Conservation (phyloP, 2,797 vertebrate genomes). For the Premnoplex brunnescens region DNA sequence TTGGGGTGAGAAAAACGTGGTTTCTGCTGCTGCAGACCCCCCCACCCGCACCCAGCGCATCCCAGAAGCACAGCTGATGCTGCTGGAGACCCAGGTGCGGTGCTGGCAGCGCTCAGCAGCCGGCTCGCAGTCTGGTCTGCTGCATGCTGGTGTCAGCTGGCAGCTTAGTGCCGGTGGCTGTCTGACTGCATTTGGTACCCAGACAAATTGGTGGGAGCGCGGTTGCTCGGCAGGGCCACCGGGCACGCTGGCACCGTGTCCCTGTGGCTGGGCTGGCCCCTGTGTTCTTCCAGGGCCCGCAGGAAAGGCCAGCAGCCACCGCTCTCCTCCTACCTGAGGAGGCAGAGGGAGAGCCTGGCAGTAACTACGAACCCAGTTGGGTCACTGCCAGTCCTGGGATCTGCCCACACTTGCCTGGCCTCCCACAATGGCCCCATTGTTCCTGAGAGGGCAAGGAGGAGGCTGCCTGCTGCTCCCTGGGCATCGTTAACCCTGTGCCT, state of each 20-base stretch:
- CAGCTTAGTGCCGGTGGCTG: not conserved
- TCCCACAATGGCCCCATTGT: constrained; percentile 77
- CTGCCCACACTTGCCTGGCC: constrained; percentile 65
- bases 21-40: not conserved
- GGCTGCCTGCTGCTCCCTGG: constrained; percentile 56
- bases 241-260: not conserved
- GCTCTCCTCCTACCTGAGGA: constrained; percentile 55
- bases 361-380: not conserved
- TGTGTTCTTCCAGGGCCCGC: not conserved
- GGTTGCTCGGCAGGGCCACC: not conserved
- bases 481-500: constrained; percentile 68
- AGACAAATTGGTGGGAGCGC: not conserved
- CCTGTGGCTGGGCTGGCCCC: not conserved
- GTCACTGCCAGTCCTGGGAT: constrained; percentile 56
- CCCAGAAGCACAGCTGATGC: not conserved
- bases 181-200: not conserved
- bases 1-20: not conserved
- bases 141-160: not conserved
- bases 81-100: not conserved
- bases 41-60: not conserved
- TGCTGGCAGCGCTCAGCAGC: not conserved
- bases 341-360: not conserved
- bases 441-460: constrained; percentile 72
- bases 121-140: not conserved
- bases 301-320: not conserved